Base-by-base conservation (phyloP, 1,140 invertebrate genomes). In the Pissodes strobi region DNA sequence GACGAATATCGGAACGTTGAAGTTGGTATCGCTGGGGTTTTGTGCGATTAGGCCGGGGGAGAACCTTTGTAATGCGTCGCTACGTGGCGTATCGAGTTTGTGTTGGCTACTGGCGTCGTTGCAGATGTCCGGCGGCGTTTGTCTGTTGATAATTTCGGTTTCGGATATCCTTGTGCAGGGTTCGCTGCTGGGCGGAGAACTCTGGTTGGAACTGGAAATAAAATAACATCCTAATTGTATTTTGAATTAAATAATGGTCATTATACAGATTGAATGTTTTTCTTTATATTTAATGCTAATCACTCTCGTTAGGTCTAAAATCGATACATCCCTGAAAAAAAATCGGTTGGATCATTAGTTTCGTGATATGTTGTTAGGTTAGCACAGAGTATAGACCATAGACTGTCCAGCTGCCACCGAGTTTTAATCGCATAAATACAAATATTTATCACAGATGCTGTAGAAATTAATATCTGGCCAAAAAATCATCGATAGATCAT, bases 1-100 rank as follows among this genome's bases (percentile, higher is more conserved):
- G 0, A 89, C 89, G 75, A 94, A 94, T 18, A 91, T 89, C 1
- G 91, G 91, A 2, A 93, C 84, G 51, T 73, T 77, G 25, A 80
- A 80, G 56, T 81, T 81, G 53, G 80, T 78, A 2, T 79, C 70
- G 71, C 22, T 25, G 8, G 41, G 46, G 23, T 39, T 58, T 21
- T 23, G 55, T 30, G 46, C 34, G 41, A 43, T 51, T 18, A 38
- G 39, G 30, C 49, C 45, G 52, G 64, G 9, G 63, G 74, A 75
- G 53, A 70, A 70, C 19, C 57, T 49, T 8, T 64, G 67, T 2
- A 68, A 41, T 3, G 61, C 65, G 37, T 69, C 64, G 9, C 37
- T 39, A 17, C 56, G 57, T 6, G 60, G 61, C 4, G 66, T 25
- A 25, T 66, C 66, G 2, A 53, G n/a, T 34, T 70, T 68, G 10